Evolutionary conservation across 2,888 invertebrate genomes (phyloP).

Genomic region (Agrochola macilenta): DNA sequence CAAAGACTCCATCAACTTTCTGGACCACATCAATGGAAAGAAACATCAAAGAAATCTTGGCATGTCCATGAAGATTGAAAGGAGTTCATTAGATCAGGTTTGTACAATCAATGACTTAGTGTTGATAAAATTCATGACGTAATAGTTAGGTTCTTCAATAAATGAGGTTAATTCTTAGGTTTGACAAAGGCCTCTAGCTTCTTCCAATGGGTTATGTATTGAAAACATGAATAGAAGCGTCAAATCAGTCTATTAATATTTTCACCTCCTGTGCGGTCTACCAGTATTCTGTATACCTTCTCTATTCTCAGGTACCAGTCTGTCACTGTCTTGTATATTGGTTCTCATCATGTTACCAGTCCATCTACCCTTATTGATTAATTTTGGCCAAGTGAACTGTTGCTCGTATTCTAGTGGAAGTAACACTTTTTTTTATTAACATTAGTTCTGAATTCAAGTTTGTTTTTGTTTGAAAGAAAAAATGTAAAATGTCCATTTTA

Average conservation of each 20-base stretch:
- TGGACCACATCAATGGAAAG: slow-evolving; percentile 99
- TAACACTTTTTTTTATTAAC: background rate
- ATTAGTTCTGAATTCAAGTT: background rate
- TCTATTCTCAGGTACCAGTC: background rate
- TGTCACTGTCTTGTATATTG: background rate
- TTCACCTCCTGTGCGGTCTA: background rate
- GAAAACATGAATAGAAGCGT: background rate
- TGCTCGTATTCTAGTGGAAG: background rate
- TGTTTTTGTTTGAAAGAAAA: background rate
- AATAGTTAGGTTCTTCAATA: background rate
- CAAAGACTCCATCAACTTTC: slow-evolving; percentile 99
- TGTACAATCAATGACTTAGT: slow-evolving; percentile 11
- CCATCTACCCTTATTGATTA: background rate
- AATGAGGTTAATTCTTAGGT: background rate
- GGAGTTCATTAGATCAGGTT: slow-evolving; percentile 98
- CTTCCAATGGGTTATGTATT: background rate
- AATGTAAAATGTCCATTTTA: background rate
- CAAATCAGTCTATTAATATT: background rate
- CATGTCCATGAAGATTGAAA: slow-evolving; percentile 99
- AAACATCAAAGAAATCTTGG: slow-evolving; percentile 99
- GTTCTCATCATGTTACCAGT: background rate
- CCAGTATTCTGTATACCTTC: background rate
- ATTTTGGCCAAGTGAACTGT: background rate
- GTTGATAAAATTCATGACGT: background rate
- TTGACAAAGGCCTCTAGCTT: background rate